Base-by-base conservation (phyloP, 1,140 invertebrate genomes). In the Zaprionus ornatus region DNA sequence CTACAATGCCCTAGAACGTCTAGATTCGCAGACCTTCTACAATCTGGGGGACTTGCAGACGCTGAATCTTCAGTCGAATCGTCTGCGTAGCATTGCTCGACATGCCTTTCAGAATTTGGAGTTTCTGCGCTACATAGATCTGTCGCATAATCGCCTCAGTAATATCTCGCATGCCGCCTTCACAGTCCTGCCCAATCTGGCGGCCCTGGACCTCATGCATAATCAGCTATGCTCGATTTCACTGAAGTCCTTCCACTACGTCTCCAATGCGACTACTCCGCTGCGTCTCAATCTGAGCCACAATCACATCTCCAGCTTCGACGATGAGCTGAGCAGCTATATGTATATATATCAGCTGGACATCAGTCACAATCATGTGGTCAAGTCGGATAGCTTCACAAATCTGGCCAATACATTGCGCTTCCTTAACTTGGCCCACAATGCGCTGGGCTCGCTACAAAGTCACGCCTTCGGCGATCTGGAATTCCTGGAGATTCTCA, bases 361-460 rank as follows among this genome's bases (percentile, higher is more conserved):
- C 91, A 93, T 96, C 25, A 95, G 95, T 32, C 94, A 95, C 79
- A 97, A 97, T 84, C 94, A 94, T 57, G 91, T 97, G 12, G 90
- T 92, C 40, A 94, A 95, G 65, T 94, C 97, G 70, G 96, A 96
- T 70, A 94, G 94, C 79, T 94, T 96, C 55, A 93, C 94, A 52
- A 93, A 94, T 32, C 92, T 96, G 50, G 93, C 95, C n/a, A 93
- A 94, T 54, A 94, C 95, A 2, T 91, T 97, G 68, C 93, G 94
- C 79, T 94, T 95, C 74, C 93, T 97, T 12, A 94, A 95, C 80
- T 87, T 97, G 45, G 96, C 96, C 1, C 95, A 96, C 91, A 98
- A 98, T 87, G 93, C 94, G 74, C 95, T 98, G 37, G 93, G 93
- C 0, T 93, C 94, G 23, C 93, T 98, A 72, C 95, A 96, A 60